These are phyloP conservation scores for Hydropotes inermis DNA, from an alignment of 2,113 vertebrate species.

Conservation along the genomic window DNA sequence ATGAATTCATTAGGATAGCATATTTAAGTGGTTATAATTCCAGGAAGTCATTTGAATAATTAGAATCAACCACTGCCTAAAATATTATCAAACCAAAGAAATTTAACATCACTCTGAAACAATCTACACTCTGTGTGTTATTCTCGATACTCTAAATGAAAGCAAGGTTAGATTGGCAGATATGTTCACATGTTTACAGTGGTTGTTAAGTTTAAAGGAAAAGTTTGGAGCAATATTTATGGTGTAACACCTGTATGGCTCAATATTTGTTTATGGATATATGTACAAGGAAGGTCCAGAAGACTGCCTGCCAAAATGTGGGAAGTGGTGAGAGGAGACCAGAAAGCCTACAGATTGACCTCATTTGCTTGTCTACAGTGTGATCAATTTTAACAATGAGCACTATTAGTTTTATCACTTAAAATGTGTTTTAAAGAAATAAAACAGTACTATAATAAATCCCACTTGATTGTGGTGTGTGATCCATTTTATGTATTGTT, in stretches of 20 bases:
- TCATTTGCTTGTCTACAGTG: neutral
- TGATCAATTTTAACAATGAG: neutral
- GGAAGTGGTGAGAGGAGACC: neutral
- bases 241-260: neutral
- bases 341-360: neutral
- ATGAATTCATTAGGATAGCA: neutral
- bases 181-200: neutral
- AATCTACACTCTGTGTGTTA: neutral
- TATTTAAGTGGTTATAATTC: neutral
- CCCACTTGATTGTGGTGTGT: neutral
- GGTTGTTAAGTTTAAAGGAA: neutral
- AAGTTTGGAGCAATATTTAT: neutral
- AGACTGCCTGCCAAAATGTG: neutral
- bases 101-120: neutral
- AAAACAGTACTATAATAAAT: neutral
- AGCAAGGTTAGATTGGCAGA: neutral
- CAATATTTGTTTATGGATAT: neutral
- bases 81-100: neutral
- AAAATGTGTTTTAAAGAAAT: neutral
- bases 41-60: neutral
- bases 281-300: neutral
- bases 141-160: neutral
- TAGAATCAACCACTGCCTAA: neutral
- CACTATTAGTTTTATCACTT: neutral
- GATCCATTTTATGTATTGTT: neutral